Conservation (phyloP, 2,113 vertebrate species). For the Atlantisia rogersi region DNA sequence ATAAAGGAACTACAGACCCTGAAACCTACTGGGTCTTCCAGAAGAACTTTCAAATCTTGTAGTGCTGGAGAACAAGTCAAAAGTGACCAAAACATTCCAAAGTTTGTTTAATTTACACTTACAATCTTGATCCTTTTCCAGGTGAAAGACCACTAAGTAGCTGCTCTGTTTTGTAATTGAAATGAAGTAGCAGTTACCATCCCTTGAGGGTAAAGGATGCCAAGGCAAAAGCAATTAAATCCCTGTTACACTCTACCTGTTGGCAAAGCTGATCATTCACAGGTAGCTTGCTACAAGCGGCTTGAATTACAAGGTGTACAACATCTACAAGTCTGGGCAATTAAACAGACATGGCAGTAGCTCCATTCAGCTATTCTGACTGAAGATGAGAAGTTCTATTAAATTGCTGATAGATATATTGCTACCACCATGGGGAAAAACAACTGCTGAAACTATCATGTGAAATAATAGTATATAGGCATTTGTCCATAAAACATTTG, state of each 20-base stretch:
- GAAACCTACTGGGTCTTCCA: neutral
- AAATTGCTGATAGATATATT: neutral
- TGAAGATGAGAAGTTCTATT: neutral
- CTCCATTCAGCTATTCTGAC: neutral
- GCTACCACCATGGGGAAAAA: neutral
- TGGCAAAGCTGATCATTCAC: neutral
- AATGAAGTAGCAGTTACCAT: neutral
- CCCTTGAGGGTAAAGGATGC: neutral
- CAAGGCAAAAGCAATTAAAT: neutral
- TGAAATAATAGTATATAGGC: neutral
- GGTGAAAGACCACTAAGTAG: slow-evolving; percentile 23
- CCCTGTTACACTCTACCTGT: neutral
- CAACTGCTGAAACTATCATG: neutral
- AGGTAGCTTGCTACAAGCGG: neutral
- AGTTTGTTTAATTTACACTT: slow-evolving; percentile 8
- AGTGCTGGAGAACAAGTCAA: neutral
- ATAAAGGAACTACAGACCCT: accelerated
- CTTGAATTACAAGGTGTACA: neutral
- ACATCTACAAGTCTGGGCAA: neutral
- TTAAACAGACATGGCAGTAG: neutral
- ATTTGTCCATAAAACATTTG: neutral
- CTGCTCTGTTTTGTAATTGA: neutral
- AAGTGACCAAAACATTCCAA: neutral
- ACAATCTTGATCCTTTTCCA: neutral
- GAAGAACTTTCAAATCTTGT: neutral